These are phyloP conservation scores for Leptopterna dolabrata DNA, from an alignment of 2,888 invertebrate species.

Conservation along the genomic window DNA sequence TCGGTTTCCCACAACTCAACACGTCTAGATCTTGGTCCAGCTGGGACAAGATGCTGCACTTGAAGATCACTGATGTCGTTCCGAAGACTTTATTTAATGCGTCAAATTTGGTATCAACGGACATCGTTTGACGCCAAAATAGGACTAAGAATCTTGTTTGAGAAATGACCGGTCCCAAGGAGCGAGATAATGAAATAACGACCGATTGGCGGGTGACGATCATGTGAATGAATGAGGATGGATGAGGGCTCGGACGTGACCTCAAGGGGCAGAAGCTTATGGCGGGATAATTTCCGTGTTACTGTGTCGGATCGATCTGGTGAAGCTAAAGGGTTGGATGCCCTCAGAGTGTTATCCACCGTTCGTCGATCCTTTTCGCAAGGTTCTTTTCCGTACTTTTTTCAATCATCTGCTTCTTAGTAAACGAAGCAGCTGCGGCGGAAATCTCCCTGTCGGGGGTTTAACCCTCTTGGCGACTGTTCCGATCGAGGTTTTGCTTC, in stretches of 20 bases:
- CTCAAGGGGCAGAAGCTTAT: conserved; percentile 34
- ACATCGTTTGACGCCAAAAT: too few species aligned
- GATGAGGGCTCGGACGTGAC: conserved; percentile 16
- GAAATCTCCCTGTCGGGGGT: not conserved
- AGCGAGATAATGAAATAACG: not conserved
- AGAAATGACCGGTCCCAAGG: not conserved
- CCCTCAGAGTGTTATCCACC: not conserved
- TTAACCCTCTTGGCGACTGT: not conserved
- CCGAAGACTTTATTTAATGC: too few species aligned
- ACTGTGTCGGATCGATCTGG: conserved; percentile 45
- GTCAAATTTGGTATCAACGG: too few species aligned
- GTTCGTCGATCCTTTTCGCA: not conserved
- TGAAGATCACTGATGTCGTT: too few species aligned
- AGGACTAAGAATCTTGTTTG: not conserved
- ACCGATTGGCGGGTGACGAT: conserved; percentile 28
- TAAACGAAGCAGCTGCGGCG: not conserved
- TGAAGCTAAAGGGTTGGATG: not conserved
- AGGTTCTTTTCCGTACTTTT: not conserved
- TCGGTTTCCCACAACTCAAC: too few species aligned
- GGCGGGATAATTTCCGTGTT: conserved; percentile 47
- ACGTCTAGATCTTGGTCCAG: too few species aligned
- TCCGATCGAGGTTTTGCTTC: not conserved
- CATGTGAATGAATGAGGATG: conserved; percentile 29
- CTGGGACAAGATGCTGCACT: too few species aligned
- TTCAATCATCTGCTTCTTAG: not conserved